These are phyloP conservation scores for Stegostoma tigrinum DNA, from an alignment of 2,113 vertebrate species.

Conservation along the genomic window DNA sequence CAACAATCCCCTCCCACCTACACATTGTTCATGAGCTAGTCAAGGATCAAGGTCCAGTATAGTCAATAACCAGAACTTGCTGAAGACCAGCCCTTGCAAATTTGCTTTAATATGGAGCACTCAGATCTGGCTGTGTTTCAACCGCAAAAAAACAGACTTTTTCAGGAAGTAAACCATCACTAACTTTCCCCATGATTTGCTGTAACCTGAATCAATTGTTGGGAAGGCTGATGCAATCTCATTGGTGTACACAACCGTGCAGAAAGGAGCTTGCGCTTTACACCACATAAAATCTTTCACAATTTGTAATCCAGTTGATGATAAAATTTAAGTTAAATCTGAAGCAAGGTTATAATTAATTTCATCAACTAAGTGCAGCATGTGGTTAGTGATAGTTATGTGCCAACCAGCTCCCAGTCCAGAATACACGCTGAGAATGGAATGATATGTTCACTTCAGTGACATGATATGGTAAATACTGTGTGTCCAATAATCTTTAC, in stretches of 20 bases:
- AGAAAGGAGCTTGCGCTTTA: background rate
- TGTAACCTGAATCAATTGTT: constrained; percentile 1
- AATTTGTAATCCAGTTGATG: background rate
- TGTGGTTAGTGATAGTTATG: background rate
- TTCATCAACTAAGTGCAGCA: background rate
- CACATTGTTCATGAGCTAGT: background rate
- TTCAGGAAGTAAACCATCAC: background rate
- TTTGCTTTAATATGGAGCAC: background rate
- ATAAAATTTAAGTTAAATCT: constrained; percentile 11
- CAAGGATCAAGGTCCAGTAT: background rate
- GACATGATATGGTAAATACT: background rate
- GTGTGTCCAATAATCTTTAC: background rate
- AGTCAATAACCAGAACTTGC: background rate
- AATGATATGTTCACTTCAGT: background rate
- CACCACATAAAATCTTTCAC: background rate
- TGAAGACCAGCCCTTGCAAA: background rate
- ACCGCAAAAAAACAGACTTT: background rate
- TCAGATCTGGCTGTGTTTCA: background rate
- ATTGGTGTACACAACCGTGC: background rate
- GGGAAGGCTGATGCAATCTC: constrained; percentile 16
- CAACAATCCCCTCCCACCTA: background rate
- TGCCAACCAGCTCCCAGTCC: too few species aligned
- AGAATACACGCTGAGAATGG: background rate
- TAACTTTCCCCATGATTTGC: background rate
- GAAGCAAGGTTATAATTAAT: background rate